phyloP scores from a whole-genome alignment of 2,888 invertebrate species.

The Helleia helle region DNA sequence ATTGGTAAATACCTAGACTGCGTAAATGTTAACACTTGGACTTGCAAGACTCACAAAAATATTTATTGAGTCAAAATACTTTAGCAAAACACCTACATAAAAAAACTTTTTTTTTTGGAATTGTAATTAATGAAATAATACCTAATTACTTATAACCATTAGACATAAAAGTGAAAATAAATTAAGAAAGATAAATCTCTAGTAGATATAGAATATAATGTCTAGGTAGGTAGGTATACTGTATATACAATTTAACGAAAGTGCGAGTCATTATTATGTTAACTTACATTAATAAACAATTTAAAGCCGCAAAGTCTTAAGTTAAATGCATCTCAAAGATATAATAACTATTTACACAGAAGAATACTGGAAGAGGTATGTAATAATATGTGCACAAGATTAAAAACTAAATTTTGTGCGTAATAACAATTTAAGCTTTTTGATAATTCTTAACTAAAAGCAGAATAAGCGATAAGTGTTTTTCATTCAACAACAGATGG shows the following conservation, averaged over 20 bases:
- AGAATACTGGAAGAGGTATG: conserved; percentile 21
- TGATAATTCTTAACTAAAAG: not conserved
- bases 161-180: not conserved
- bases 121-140: too few species aligned
- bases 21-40: too few species aligned
- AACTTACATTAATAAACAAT: conserved; percentile 2
- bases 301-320: conserved; percentile 46
- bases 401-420: not conserved
- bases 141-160: not conserved
- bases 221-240: too few species aligned
- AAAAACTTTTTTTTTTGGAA: too few species aligned
- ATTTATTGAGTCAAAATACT: too few species aligned
- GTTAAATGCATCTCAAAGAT: conserved; percentile 30
- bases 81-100: too few species aligned
- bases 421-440: not conserved
- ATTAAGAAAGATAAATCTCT: not conserved
- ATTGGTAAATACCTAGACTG: conserved; percentile 22
- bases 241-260: conserved; percentile 2
- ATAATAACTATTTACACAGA: conserved; percentile 13
- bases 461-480: not conserved
- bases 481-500: not conserved
- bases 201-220: not conserved
- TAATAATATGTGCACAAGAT: conserved; percentile 4
- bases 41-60: not conserved
- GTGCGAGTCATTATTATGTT: conserved; percentile 6